Base-by-base conservation (phyloP, 2,797 vertebrate genomes). In the Chiroxiphia lanceolata region DNA sequence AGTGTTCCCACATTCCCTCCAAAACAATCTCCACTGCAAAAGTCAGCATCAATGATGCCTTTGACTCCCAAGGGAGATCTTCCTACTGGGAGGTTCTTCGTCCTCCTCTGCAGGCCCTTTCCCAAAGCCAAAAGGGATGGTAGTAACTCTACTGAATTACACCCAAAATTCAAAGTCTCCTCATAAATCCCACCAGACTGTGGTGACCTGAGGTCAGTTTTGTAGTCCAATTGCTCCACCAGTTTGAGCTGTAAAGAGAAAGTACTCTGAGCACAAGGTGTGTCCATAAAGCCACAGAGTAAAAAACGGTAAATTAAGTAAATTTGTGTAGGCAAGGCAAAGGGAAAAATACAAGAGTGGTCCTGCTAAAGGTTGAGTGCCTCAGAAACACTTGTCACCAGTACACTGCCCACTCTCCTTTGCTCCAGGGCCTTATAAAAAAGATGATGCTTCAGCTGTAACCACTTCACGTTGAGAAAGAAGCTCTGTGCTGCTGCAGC, bases 1-100 rank as follows among this genome's bases (percentile, higher is more conserved):
- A 71, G 31, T 7, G 4, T 9, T 9, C 15, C 9, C 16, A 15
- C 0, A 0, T 29, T 87, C 9, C 42, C 45, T 47, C 3, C 0
- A 23, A 83, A 82, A 22, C 6, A 13, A 57, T 47, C 22, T 18
- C 15, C 11, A 10, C 20, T 15, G 51, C 47, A 76, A 68, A 7
- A 78, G 25, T 19, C 7, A 5, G 42, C 22, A 81, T 44, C 64
- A 51, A 17, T 8, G 27, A 68, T 47, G 59, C 31, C n/a, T 76
- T 36, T 59, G 47, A 53, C 38, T 72, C 48, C 34, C 26, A 36
- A 70, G 60, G 31, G 13, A 20, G 13, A 27, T 16, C 54, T 40
- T 85, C 57, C 53, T 72, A 14, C 34, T 31, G 48, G n/a, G 31
- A 86, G 13, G 33, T 40, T 72, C 13, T 48, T 90, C 0, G 2